These are phyloP conservation scores for Ligdia adustata DNA, from an alignment of 2,888 invertebrate genomes.

Conservation along the genomic window DNA sequence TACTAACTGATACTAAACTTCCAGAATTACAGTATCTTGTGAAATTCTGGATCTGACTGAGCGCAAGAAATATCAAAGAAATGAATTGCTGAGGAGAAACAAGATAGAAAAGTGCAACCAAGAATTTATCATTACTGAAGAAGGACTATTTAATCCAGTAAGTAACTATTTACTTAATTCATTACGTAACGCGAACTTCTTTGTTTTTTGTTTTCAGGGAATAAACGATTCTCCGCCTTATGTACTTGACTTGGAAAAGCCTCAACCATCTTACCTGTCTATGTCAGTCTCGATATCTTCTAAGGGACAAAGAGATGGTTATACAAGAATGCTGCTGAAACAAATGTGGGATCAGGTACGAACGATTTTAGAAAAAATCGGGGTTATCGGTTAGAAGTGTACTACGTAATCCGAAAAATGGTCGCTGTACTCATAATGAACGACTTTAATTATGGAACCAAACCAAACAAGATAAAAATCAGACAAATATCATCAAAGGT, in stretches of 20 bases:
- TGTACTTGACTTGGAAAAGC: slow-evolving; percentile 65
- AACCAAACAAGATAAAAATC: no score
- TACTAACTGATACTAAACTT: slow-evolving; percentile 2
- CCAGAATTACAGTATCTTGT: slow-evolving; percentile 70
- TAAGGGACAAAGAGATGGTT: slow-evolving; percentile 74
- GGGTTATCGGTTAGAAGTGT: no score
- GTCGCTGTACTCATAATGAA: no score
- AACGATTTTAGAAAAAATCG: not conserved
- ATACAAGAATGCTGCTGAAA: slow-evolving; percentile 63
- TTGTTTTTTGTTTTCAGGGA: slow-evolving; percentile 47
- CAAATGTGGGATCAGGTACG: slow-evolving; percentile 76
- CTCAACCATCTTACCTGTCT: slow-evolving; percentile 65
- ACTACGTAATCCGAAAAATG: no score
- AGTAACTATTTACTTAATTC: slow-evolving; percentile 31
- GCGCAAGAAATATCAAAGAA: slow-evolving; percentile 64
- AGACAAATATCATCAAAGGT: no score
- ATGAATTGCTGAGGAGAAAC: slow-evolving; percentile 59
- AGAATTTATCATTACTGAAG: slow-evolving; percentile 75
- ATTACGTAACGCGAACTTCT: not conserved
- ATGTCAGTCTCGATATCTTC: slow-evolving; percentile 69
- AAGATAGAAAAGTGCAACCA: slow-evolving; percentile 72
- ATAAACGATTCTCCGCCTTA: slow-evolving; percentile 74
- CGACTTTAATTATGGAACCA: no score
- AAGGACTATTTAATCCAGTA: slow-evolving; percentile 64
- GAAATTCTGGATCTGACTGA: slow-evolving; percentile 73